Evolutionary conservation across 2,797 vertebrate genomes (phyloP), one percentile per base, ranked within the genome.

Genomic region (Rhinatrema bivittatum): DNA sequence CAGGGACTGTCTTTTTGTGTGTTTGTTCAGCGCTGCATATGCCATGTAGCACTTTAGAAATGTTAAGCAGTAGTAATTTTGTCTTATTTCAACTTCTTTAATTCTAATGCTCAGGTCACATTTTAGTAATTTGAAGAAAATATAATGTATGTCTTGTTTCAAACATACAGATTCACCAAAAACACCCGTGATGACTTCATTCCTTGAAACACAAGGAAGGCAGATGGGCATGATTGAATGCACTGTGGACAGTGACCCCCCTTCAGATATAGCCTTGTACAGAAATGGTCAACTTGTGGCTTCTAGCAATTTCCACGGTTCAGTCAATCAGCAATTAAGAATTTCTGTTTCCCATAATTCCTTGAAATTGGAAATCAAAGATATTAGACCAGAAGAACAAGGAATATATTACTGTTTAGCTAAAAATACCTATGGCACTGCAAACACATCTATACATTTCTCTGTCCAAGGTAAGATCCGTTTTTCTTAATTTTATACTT

Each of bases 341-440:
- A 1, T 73, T 2, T 67, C 42, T 7, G 37, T 10, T 3, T n/a
- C 61, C 28, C 73, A 60, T n/a, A 79, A 72, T 1, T 37, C 50
- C 26, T 52, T 85, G 43, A 22, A 32, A 10, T 43, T 85, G 38
- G 65, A 7, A 18, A 18, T 82, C 28, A 25, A 1, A 11, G 36
- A 14, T 1, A 4, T 62, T 28, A 24, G 30, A 3, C 10, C 1
- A 0, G 25, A 16, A 1, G 69, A 68, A 0, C 4, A 25, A 1
- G 61, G 65, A 19, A 4, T 51, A 12, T 82, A 79, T 4, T 1
- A 55, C 9, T 85, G 82, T 54, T 58, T 27, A 0, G 82, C 75
- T 25, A 68, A 21, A 20, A 85, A 83, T 42, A 33, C 39, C 17
- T 36, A 42, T 4, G 81, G 81, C 16, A 6, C 42, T 0, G 18